Conservation (phyloP, 2,797 vertebrate species). For the Channallabes apus region DNA sequence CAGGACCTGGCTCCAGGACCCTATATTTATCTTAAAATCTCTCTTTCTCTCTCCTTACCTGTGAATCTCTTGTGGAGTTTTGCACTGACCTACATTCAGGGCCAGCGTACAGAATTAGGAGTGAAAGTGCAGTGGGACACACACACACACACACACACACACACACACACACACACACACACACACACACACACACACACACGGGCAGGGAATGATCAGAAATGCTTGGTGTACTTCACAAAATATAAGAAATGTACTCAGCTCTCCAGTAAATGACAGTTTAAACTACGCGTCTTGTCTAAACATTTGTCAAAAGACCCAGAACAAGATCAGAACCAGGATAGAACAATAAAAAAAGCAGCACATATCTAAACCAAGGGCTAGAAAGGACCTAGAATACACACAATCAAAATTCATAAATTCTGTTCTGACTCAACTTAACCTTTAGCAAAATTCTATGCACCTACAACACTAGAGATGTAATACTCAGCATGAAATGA, state of each 20-base stretch:
- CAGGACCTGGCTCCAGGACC: not conserved
- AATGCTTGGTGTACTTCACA: not conserved
- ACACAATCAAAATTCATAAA: too few relatives aligned
- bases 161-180: constrained; percentile 5
- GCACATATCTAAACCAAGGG: not conserved
- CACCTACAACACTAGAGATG: too few relatives aligned
- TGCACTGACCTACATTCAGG: constrained; percentile 19
- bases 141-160: constrained; percentile 3
- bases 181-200: not conserved
- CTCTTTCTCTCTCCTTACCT: not conserved
- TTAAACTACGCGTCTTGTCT: not conserved
- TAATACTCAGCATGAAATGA: too few relatives aligned
- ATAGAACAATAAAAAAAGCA: not conserved
- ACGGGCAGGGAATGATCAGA: not conserved
- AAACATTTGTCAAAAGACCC: not conserved
- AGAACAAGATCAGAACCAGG: not conserved
- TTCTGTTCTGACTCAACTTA: too few relatives aligned
- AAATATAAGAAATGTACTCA: not conserved
- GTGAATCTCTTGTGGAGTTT: not conserved
- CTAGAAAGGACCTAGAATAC: too few relatives aligned
- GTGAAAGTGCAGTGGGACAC: not conserved
- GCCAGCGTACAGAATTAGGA: constrained; percentile 6
- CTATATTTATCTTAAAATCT: not conserved
- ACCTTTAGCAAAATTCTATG: too few relatives aligned
- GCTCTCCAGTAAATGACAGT: not conserved